Evolutionary conservation across 2,113 vertebrate species (phyloP).

Genomic region (Notarius lentiginosus): DNA sequence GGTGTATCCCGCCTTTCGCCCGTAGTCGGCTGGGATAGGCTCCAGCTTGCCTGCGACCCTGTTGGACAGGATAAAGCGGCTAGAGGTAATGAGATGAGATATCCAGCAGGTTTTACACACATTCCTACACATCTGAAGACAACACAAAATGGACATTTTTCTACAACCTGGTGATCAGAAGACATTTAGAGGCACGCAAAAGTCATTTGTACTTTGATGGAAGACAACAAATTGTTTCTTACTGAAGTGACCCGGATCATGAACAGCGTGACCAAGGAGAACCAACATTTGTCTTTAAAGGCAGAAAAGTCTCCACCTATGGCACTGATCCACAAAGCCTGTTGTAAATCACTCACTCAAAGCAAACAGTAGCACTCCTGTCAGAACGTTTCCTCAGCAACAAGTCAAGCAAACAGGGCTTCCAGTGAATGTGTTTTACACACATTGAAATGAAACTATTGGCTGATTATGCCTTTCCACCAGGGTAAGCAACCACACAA

Average conservation of each 20-base stretch:
- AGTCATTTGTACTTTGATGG: background rate
- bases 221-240: background rate
- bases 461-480: constrained; percentile 42
- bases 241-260: background rate
- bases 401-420: constrained; percentile 58
- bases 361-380: constrained; percentile 43
- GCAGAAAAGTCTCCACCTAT: background rate
- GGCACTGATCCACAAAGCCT: background rate
- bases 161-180: background rate
- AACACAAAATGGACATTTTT: background rate
- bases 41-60: no score
- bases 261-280: background rate
- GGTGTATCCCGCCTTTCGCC: no score
- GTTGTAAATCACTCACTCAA: constrained; percentile 37
- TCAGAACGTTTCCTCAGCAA: constrained; percentile 56
- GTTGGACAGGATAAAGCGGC: no score
- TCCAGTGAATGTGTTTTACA: constrained; percentile 48
- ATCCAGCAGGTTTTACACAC: background rate
- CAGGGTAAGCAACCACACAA: constrained; percentile 30
- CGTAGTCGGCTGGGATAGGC: no score
- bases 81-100: background rate
- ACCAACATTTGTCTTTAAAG: background rate
- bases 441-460: constrained; percentile 38
- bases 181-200: background rate
- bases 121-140: background rate